Conservation (phyloP, 2,797 vertebrate species). For the Lepus oiostolus region DNA sequence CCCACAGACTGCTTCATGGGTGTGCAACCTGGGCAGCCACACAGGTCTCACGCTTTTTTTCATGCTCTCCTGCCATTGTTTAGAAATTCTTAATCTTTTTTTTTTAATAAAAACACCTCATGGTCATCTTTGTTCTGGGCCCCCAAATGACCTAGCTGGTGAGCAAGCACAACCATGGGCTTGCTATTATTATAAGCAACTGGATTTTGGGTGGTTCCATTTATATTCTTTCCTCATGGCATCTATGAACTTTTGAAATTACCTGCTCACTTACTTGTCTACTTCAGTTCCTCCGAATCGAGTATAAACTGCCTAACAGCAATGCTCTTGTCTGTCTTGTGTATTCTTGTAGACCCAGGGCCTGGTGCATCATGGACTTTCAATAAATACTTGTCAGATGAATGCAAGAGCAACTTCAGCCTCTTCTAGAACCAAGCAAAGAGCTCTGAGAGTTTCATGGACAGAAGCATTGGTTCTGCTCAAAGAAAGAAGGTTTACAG, state of each 20-base stretch:
- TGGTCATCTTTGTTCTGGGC: not conserved
- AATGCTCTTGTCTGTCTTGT: not conserved
- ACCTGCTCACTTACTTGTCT: not conserved
- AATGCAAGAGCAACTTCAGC: not conserved
- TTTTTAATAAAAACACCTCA: not conserved
- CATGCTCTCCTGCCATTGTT: not conserved
- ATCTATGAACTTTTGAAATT: constrained; percentile 10
- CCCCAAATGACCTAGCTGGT: not conserved
- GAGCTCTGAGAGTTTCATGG: not conserved
- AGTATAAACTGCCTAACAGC: not conserved
- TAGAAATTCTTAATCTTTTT: constrained; percentile 36
- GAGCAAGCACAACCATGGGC: not conserved
- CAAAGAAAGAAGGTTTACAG: not conserved
- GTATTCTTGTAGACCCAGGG: not conserved
- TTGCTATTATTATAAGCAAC: not conserved
- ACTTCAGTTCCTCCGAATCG: not conserved
- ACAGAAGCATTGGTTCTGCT: not conserved
- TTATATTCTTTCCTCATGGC: not conserved
- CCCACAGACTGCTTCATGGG: not conserved
- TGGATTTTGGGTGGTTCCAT: not conserved
- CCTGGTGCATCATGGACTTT: not conserved
- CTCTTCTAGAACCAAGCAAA: constrained; percentile 43
- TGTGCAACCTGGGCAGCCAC: not conserved
- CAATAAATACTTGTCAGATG: not conserved
- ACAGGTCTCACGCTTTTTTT: not conserved